Base-by-base conservation (phyloP, 2,797 vertebrate genomes). In the Diplodus puntazzo region DNA sequence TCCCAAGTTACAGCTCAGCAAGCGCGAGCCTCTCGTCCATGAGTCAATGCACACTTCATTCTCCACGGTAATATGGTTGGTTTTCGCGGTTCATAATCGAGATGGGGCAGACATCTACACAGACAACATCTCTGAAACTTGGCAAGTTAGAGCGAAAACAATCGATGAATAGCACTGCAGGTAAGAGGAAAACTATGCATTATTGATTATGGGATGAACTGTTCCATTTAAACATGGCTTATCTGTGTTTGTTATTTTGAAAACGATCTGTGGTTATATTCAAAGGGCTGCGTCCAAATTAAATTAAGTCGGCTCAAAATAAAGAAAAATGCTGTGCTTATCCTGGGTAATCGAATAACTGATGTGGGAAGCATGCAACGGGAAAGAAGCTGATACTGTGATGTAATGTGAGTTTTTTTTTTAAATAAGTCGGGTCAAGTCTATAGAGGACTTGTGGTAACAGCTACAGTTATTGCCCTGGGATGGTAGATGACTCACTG, bases 401-500 rank as follows among this genome's bases (percentile, higher is more conserved):
- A 68, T 1, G 17, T 46, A 34, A 59, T 60, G 13, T 17, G 57
- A 48, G 18, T 39, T 39, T 39, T 20, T 58, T 20, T 58, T 64
- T 48, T 2, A 16, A 76, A 50, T 65, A 13, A 61, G 49, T 23
- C 25, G 50, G 57, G 61, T 86, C 49, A 70, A 57, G 62, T 87
- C 85, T 76, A 5, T 27, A 27, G 87, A 77, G 78, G 77, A 55
- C 79, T 73, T 63, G 65, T 55, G 59, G 90, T 87, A 90, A 83
- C 81, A 87, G 25, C n/a, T 58, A 30, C 13, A 25, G 65, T 64
- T 79, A 61, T 8, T 82, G 39, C 39, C 42, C 57, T 18, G 77
- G 77, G 78, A 76, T 61, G 52, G 49, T 20, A 21, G 77, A 90
- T 93, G 89, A 91, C 78, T 92, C 90, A 92, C n/a, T 16, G 67